Evolutionary conservation across 2,113 vertebrate genomes (phyloP).

Genomic region (Tetrao urogallus): DNA sequence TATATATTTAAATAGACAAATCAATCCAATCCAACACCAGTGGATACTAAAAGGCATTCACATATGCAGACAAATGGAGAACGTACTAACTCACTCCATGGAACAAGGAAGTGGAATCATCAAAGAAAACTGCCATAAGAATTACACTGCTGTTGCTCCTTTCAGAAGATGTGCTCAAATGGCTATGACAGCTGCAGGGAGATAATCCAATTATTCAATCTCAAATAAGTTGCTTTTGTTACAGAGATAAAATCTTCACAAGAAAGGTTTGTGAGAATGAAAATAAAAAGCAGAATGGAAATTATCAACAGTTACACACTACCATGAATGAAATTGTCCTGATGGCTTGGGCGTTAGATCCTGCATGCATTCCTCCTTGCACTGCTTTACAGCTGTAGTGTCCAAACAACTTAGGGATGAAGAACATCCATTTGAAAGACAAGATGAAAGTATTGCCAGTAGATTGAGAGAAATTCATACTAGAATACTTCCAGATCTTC

Average conservation of each 20-base stretch:
- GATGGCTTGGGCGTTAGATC: background rate
- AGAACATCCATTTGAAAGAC: background rate
- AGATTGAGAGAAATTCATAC: background rate
- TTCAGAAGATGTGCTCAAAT: background rate
- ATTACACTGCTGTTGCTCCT: background rate
- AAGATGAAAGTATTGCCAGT: background rate
- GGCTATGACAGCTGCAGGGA: background rate
- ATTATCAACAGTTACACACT: background rate
- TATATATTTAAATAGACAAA: background rate
- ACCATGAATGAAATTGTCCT: background rate
- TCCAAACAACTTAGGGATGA: background rate
- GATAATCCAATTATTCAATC: background rate
- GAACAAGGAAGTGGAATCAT: background rate
- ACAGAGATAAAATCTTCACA: background rate
- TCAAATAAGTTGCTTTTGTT: background rate
- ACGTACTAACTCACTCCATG: background rate
- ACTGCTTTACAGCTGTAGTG: background rate
- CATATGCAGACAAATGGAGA: background rate
- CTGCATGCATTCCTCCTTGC: background rate
- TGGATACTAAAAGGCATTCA: background rate
- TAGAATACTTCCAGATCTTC: background rate
- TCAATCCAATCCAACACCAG: background rate
- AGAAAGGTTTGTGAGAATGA: background rate
- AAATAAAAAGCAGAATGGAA: background rate
- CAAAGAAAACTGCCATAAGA: background rate